A percentile compares a stretch with the other conserved stretches of the same genome.
Evolutionary conservation across 2,113 vertebrate genomes (phyloP).

Genomic region (Epinephelus fuscoguttatus): DNA sequence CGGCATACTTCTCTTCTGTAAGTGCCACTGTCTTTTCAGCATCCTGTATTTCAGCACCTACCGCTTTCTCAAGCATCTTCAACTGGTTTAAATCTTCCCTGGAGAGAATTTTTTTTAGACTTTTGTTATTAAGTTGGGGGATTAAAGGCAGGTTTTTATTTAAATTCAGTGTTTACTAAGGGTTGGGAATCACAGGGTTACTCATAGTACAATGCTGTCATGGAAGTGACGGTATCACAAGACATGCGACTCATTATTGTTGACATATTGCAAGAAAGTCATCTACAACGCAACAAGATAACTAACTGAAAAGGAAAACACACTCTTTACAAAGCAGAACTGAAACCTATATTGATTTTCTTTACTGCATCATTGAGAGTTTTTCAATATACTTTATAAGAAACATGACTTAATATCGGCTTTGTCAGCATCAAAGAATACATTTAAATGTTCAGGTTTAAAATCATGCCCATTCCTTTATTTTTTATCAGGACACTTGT

Average conservation of each 20-base stretch:
- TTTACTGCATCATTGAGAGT: not conserved
- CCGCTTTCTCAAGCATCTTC: slow-evolving; percentile 64
- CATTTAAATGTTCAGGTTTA: not conserved
- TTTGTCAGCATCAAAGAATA: not conserved
- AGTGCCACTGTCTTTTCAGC: slow-evolving; percentile 73
- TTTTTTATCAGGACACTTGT: not conserved
- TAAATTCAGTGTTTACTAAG: not conserved
- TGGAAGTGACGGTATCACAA: not conserved
- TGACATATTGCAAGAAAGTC: not conserved
- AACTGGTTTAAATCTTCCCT: slow-evolving; percentile 81
- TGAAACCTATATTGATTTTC: not conserved
- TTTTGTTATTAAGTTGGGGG: not conserved
- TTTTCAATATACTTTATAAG: not conserved
- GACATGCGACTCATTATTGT: not conserved
- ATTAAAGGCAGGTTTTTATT: slow-evolving; percentile 10
- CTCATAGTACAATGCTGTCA: not conserved
- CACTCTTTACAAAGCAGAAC: not conserved
- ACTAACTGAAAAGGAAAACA: not conserved
- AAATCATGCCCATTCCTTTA: not conserved
- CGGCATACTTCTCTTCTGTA: slow-evolving; percentile 75
- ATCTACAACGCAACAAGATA: not conserved
- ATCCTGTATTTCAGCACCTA: slow-evolving; percentile 75
- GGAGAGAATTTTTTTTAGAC: slow-evolving; percentile 28
- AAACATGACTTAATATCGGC: not conserved
- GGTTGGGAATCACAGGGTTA: not conserved